Conservation (phyloP, 2,113 vertebrate species). For the Scytalopus superciliaris region DNA sequence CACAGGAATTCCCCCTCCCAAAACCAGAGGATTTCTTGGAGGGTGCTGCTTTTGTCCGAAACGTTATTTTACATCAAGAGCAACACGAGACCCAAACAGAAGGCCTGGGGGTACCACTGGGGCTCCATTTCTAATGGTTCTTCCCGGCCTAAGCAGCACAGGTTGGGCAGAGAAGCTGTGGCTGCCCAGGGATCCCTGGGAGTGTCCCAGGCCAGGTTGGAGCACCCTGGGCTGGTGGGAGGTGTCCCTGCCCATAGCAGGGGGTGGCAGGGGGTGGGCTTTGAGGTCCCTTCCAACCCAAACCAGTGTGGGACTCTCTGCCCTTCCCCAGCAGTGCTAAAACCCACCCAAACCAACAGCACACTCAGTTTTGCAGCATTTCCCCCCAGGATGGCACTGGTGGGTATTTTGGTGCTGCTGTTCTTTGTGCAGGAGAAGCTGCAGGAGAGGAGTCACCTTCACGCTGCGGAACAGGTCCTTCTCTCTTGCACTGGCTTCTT, state of each 20-base stretch:
- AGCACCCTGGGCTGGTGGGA: neutral
- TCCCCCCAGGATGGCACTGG: rapidly evolving
- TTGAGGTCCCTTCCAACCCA: neutral
- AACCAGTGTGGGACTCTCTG: neutral
- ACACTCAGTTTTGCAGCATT: neutral
- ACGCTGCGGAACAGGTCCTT: constrained; percentile 95
- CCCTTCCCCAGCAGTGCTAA: neutral
- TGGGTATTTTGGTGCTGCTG: neutral
- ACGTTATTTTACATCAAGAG: rapidly evolving
- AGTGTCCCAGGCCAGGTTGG: neutral
- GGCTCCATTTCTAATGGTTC: neutral
- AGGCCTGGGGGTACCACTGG: rapidly evolving
- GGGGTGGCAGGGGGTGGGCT: neutral
- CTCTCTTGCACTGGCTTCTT: constrained; percentile 84
- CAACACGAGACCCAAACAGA: rapidly evolving
- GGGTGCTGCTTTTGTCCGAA: neutral
- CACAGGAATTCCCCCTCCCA: neutral
- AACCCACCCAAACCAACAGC: neutral
- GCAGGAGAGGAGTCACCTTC: constrained; percentile 75
- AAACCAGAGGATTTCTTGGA: rapidly evolving
- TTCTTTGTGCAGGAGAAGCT: rapidly evolving
- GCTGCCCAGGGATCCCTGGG: neutral
- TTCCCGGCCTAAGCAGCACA: neutral
- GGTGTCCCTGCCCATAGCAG: neutral
- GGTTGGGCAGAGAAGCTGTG: neutral